These are phyloP conservation scores for Pseudopipra pipra DNA, from an alignment of 2,113 vertebrate genomes.

Conservation along the genomic window DNA sequence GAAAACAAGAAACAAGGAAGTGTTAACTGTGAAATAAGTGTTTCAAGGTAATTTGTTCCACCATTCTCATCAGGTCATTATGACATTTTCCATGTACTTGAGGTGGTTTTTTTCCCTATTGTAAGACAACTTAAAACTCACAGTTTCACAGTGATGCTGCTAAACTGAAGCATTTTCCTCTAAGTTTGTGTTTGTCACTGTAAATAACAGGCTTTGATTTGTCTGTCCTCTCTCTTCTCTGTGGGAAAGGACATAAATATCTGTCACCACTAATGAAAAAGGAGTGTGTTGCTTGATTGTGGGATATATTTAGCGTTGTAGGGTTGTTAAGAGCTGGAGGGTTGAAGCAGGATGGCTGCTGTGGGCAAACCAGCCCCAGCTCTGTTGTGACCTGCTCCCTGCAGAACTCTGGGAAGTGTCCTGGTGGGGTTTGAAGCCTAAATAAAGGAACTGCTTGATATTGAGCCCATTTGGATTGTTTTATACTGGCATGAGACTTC, in stretches of 20 bases:
- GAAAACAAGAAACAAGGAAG: constrained; percentile 10
- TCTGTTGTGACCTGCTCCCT: not conserved
- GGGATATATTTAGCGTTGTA: not conserved
- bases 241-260: not conserved
- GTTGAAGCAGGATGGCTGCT: not conserved
- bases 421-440: not conserved
- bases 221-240: not conserved
- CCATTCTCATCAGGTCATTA: not conserved
- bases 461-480: not conserved
- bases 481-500: not conserved
- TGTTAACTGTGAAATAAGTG: constrained; percentile 28
- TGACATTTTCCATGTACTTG: not conserved
- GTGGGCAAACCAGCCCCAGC: not conserved
- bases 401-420: not conserved
- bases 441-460: not conserved
- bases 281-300: not conserved
- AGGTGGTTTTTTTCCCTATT: not conserved
- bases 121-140: not conserved
- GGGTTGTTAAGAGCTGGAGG: not conserved
- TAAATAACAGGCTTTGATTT: constrained; percentile 23
- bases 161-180: not conserved
- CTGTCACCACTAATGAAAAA: not conserved
- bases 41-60: constrained; percentile 32
- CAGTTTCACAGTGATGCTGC: not conserved
- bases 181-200: not conserved